Evolutionary conservation across 2,797 vertebrate genomes (phyloP).

Genomic region (Cryptoblepharus egeriae): DNA sequence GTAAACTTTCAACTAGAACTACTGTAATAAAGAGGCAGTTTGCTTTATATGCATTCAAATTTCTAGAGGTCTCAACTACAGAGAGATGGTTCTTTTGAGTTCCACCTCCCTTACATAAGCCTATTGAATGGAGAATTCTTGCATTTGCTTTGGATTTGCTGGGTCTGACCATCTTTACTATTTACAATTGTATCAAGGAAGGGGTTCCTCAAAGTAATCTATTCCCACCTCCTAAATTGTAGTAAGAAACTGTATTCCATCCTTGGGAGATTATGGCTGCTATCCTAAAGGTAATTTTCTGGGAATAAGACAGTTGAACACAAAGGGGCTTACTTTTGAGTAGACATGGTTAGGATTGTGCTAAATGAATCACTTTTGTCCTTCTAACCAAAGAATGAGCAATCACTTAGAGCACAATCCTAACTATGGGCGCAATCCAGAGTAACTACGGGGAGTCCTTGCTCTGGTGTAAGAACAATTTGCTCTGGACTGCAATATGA

Average conservation of each 20-base stretch:
- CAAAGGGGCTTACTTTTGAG: too few relatives aligned
- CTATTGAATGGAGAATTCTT: background rate
- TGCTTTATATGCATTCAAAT: slow-evolving; percentile 13
- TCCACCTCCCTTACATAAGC: background rate
- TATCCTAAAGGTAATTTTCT: too few relatives aligned
- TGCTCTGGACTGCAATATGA: too few relatives aligned
- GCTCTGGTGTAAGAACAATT: too few relatives aligned
- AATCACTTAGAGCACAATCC: too few relatives aligned
- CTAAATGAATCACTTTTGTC: background rate
- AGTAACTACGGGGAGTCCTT: too few relatives aligned
- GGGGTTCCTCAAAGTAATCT: too few relatives aligned
- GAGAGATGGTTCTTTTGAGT: slow-evolving; percentile 3
- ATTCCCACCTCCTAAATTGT: too few relatives aligned
- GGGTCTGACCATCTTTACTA: background rate
- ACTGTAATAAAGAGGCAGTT: slow-evolving; percentile 9
- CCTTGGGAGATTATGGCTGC: too few relatives aligned
- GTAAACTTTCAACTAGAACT: slow-evolving; percentile 38
- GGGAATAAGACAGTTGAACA: too few relatives aligned
- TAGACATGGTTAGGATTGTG: too few relatives aligned
- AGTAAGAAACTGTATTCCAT: background rate
- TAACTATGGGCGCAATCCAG: too few relatives aligned
- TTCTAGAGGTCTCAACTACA: background rate
- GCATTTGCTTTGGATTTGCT: slow-evolving; percentile 4
- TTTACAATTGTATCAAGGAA: background rate
- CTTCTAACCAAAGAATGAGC: background rate